phyloP scores from a whole-genome alignment of 1,140 invertebrate species.

The Triops longicaudatus region DNA sequence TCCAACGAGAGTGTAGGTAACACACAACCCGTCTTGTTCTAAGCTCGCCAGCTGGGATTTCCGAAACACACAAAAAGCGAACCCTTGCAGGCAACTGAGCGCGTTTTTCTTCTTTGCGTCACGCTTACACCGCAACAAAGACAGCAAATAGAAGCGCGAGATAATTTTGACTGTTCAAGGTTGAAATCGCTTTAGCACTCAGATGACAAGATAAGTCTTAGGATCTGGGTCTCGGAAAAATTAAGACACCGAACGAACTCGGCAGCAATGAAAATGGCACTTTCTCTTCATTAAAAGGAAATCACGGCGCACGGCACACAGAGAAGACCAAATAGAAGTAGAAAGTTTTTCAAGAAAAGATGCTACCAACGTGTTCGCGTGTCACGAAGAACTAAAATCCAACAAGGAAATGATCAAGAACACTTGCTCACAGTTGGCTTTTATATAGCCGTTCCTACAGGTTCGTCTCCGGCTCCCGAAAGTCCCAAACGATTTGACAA shows the following conservation, averaged over 20 bases:
- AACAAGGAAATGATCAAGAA: slow-evolving; percentile 12
- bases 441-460: background rate
- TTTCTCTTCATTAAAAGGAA: background rate
- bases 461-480: background rate
- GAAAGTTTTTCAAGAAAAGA: background rate
- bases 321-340: background rate
- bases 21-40: background rate
- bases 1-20: background rate
- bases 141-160: background rate
- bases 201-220: background rate
- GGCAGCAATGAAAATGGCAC: background rate
- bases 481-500: background rate
- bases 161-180: background rate
- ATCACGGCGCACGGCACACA: background rate
- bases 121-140: background rate
- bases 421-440: background rate
- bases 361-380: background rate
- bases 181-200: background rate
- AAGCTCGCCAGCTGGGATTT: background rate
- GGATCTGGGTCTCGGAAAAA: background rate
- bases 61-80: background rate
- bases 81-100: background rate
- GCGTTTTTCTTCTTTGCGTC: background rate
- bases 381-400: background rate
- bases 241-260: background rate